Conservation (phyloP, 2,888 invertebrate genomes). For the Alviniconcha strummeri region DNA sequence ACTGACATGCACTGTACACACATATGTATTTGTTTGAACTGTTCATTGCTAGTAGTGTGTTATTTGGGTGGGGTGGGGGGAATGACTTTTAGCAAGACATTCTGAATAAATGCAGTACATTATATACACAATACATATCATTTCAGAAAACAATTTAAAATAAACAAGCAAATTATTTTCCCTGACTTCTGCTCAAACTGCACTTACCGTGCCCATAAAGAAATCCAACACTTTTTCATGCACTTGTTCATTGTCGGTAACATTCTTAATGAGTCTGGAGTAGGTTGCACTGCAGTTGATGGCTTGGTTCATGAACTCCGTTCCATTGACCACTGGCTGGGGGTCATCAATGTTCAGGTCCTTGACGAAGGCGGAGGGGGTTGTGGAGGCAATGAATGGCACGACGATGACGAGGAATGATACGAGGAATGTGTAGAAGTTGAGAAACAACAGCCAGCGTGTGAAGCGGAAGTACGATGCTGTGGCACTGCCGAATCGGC, state of each 20-base stretch:
- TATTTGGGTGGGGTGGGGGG: too few relatives aligned
- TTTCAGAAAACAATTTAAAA: too few relatives aligned
- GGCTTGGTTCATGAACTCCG: slow-evolving; percentile 26
- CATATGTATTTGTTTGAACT: slow-evolving; percentile 31
- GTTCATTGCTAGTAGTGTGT: too few relatives aligned
- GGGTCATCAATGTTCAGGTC: slow-evolving; percentile 38
- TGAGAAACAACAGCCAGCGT: slow-evolving; percentile 89
- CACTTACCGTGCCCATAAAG: slow-evolving; percentile 65
- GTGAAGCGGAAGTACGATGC: slow-evolving; percentile 85
- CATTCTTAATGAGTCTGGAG: slow-evolving; percentile 35
- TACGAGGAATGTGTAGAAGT: slow-evolving; percentile 82
- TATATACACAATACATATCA: too few relatives aligned
- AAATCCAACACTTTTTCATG: slow-evolving; percentile 53
- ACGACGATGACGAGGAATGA: slow-evolving; percentile 78
- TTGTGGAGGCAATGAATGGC: slow-evolving; percentile 77
- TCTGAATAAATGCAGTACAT: too few relatives aligned
- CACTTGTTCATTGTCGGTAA: slow-evolving; percentile 32
- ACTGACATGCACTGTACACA: background rate
- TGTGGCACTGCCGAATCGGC: slow-evolving; percentile 74
- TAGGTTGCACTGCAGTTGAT: slow-evolving; percentile 54
- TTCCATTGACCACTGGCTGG: slow-evolving; percentile 31
- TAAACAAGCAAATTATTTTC: too few relatives aligned
- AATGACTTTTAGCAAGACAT: too few relatives aligned
- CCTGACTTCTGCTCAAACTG: too few relatives aligned
- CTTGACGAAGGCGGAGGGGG: slow-evolving; percentile 39